phyloP scores from a whole-genome alignment of 1,140 invertebrate genomes.

The Drosophila leontia region DNA sequence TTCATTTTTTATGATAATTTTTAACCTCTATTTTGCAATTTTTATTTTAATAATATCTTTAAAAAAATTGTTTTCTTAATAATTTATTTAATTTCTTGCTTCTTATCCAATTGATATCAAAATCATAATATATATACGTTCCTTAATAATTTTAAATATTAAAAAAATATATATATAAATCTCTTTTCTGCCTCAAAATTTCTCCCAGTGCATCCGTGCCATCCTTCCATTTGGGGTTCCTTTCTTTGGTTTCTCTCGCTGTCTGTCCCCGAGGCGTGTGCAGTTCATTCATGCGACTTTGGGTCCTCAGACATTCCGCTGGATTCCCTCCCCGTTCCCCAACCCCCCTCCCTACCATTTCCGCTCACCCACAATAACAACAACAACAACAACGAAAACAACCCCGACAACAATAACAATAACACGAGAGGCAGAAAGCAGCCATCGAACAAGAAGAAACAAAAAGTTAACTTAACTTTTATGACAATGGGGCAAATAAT shows the following conservation, averaged over 20 bases:
- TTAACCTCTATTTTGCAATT: too few species aligned
- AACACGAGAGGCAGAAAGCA: slow-evolving; percentile 15
- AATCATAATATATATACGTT: too few species aligned
- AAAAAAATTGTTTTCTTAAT: too few species aligned
- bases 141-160: too few species aligned
- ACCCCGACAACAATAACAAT: slow-evolving; percentile 35
- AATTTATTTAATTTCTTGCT: too few species aligned
- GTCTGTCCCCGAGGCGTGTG: slow-evolving; percentile 39
- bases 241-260: slow-evolving; percentile 18
- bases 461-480: slow-evolving; percentile 70
- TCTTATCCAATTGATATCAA: too few species aligned
- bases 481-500: slow-evolving; percentile 76
- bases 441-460: slow-evolving; percentile 49
- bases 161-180: too few species aligned
- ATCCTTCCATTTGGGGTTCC: slow-evolving; percentile 3
- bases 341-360: slow-evolving; percentile 6
- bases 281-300: slow-evolving; percentile 70
- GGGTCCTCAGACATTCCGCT: slow-evolving; percentile 51
- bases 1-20: too few species aligned
- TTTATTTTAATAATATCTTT: too few species aligned
- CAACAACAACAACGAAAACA: slow-evolving; percentile 21
- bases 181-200: neutral
- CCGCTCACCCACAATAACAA: slow-evolving; percentile 6
- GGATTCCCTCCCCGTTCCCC: slow-evolving; percentile 5
- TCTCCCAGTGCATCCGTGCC: slow-evolving; percentile 3